Evolutionary conservation across 2,888 invertebrate genomes (phyloP), one percentile per base, ranked within the genome.

Genomic region (Dryomyza anilis): DNA sequence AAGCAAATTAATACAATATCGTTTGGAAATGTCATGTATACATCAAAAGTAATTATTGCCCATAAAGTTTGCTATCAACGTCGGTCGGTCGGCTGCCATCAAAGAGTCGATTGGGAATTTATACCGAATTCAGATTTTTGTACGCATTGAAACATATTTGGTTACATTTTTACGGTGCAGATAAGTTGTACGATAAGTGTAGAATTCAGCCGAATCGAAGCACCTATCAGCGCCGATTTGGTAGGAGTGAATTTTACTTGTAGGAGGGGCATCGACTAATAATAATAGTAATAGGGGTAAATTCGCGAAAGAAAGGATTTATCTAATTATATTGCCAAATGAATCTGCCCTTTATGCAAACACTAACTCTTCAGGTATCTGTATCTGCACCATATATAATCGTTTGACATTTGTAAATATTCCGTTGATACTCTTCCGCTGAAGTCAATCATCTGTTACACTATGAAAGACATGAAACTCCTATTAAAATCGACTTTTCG

Each of bases 301-400:
- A 19, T 25, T 33, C 29, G 12, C 25, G n/a, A 64, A 66, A 46
- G 60, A 72, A 69, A 71, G 81, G 81, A 79, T 81, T 75, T 79
- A 78, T 78, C 78, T 80, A 81, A 80, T 80, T 74, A 81, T 78
- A 81, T 81, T 80, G 62, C 67, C 73, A 78, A 80, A 80, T 77
- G 56, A 56, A 57, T 1, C 50, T 68, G 60, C 67, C 69, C 67
- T 68, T 70, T 67, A 66, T n/a, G n/a, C n/a, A n/a, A n/a, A n/a
- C n/a, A n/a, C n/a, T n/a, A n/a, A n/a, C n/a, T n/a, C n/a, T n/a
- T n/a, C n/a, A n/a, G n/a, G n/a, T n/a, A n/a, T n/a, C n/a, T n/a
- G n/a, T n/a, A n/a, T n/a, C n/a, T n/a, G n/a, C n/a, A n/a, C n/a
- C n/a, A n/a, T n/a, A n/a, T n/a, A n/a, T n/a, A n/a, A n/a, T n/a